Conservation (phyloP, 2,797 vertebrate species). For the Danio jaintianensis region DNA sequence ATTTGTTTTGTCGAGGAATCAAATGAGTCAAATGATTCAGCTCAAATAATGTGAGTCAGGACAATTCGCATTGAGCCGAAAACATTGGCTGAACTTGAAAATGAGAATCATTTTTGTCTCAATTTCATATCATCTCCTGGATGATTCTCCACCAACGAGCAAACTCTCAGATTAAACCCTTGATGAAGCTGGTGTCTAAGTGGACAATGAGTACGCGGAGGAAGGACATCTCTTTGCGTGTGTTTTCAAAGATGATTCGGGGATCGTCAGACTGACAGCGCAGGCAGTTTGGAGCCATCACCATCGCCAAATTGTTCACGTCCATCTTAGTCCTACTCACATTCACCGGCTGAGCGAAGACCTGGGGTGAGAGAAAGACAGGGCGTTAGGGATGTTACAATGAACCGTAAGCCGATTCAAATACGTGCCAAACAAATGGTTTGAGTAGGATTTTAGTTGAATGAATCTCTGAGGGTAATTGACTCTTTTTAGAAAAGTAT, state of each 20-base stretch:
- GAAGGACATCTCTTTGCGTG: conserved; percentile 85
- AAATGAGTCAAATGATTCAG: not conserved
- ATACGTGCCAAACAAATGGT: too few relatives aligned
- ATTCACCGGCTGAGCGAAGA: conserved; percentile 84
- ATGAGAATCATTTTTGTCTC: not conserved
- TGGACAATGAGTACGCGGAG: conserved; percentile 84
- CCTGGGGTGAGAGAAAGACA: conserved; percentile 62
- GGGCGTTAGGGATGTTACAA: too few relatives aligned
- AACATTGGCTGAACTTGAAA: not conserved
- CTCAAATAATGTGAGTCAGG: conserved; percentile 14
- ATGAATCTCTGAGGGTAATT: too few relatives aligned
- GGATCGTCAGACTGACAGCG: conserved; percentile 84
- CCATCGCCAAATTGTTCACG: conserved; percentile 86
- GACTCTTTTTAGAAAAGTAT: too few relatives aligned
- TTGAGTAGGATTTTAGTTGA: too few relatives aligned
- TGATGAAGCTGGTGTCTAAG: conserved; percentile 81
- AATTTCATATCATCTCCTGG: not conserved
- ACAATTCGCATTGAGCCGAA: conserved; percentile 14
- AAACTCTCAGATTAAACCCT: conserved; percentile 74
- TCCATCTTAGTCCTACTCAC: conserved; percentile 87
- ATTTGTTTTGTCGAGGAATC: not conserved
- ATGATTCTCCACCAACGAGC: not conserved
- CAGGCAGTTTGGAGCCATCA: conserved; percentile 86
- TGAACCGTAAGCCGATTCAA: too few relatives aligned
- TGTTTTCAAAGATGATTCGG: conserved; percentile 84